Conservation (phyloP, 2,797 vertebrate genomes). For the Propithecus perrieri region DNA sequence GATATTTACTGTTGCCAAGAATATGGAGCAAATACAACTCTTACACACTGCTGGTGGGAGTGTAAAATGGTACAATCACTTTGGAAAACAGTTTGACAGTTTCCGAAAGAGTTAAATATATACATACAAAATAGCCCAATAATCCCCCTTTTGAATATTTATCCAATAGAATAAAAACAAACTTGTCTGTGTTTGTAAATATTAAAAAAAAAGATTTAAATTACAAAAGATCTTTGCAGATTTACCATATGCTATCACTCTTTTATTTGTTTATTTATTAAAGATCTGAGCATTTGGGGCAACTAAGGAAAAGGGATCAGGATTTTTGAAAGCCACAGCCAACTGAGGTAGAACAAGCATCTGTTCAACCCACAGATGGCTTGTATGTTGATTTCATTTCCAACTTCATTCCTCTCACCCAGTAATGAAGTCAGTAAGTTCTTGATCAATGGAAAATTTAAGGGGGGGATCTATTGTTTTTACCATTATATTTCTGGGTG, state of each 20-base stretch:
- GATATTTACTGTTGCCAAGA: too few relatives aligned
- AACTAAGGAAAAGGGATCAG: constrained; percentile 12
- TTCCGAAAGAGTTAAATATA: too few relatives aligned
- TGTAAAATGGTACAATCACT: too few relatives aligned
- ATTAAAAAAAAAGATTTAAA: constrained; percentile 14
- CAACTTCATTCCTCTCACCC: not conserved
- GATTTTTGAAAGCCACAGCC: not conserved
- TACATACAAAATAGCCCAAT: too few relatives aligned
- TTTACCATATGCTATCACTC: not conserved
- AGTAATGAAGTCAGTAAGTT: not conserved
- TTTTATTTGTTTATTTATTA: not conserved
- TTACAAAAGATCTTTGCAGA: constrained; percentile 14
- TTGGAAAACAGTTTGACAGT: too few relatives aligned
- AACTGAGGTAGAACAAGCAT: not conserved
- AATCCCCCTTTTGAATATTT: too few relatives aligned
- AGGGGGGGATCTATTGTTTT: not conserved
- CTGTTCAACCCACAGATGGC: not conserved
- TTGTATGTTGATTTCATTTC: not conserved
- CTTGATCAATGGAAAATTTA: not conserved
- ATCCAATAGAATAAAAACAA: too few relatives aligned
- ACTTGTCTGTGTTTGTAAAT: too few relatives aligned
- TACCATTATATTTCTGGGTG: not conserved
- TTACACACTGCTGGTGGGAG: too few relatives aligned
- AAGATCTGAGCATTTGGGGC: constrained; percentile 12
- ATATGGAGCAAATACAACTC: too few relatives aligned